Evolutionary conservation across 2,113 vertebrate genomes (phyloP).

Genomic region (Chascanopsetta lugubris): DNA sequence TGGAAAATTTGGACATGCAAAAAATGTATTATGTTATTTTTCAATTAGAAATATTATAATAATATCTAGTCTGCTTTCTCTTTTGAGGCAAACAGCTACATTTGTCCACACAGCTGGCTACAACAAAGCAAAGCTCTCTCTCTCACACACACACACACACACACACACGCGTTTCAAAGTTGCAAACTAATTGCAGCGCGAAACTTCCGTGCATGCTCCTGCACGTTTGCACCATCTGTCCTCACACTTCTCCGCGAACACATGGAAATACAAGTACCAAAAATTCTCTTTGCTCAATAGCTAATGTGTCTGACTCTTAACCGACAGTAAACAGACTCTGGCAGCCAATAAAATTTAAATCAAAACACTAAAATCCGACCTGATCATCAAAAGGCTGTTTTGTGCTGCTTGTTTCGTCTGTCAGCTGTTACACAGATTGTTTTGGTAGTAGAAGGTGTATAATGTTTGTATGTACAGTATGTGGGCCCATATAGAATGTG

Average conservation of each 20-base stretch:
- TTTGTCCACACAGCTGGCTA: slow-evolving; percentile 46
- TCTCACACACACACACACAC: slow-evolving; percentile 3
- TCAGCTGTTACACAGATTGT: slow-evolving; percentile 11
- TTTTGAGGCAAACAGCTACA: slow-evolving; percentile 8
- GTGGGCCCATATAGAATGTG: background rate
- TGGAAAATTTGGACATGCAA: too few species aligned
- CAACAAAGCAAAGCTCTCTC: background rate
- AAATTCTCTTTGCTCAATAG: background rate
- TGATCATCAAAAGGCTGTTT: slow-evolving; percentile 29
- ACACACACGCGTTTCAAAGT: slow-evolving; percentile 26
- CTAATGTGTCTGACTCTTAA: background rate
- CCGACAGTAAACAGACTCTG: slow-evolving; percentile 11
- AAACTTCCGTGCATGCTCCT: slow-evolving; percentile 26
- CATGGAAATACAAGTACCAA: slow-evolving; percentile 31
- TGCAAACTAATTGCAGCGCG: slow-evolving; percentile 48
- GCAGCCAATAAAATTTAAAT: slow-evolving; percentile 31
- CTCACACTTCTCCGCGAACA: slow-evolving; percentile 7
- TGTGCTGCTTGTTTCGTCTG: slow-evolving; percentile 3
- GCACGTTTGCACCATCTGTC: slow-evolving; percentile 51
- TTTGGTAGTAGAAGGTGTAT: slow-evolving; percentile 2
- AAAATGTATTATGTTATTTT: too few species aligned
- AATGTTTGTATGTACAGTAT: background rate
- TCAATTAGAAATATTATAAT: too few species aligned
- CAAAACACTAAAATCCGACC: slow-evolving; percentile 26
- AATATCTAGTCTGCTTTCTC: slow-evolving; percentile 6